Base-by-base conservation (phyloP, 2,797 vertebrate species). In the Myripristis jacobus region DNA sequence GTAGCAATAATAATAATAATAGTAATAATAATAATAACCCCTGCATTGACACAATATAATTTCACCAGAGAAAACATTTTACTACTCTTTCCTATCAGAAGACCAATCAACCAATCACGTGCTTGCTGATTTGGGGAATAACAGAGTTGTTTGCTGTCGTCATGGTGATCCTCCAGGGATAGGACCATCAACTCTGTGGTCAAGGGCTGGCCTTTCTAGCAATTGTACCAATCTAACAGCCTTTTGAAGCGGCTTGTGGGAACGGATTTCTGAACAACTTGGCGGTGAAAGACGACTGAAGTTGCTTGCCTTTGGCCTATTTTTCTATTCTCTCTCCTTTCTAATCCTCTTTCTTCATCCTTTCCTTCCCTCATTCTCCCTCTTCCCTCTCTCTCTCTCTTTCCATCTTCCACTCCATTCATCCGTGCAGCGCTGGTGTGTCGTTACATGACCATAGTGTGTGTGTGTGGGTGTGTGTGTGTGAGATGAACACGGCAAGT, bases 261-360 rank as follows among this genome's bases (percentile, higher is more conserved):
- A 63, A 66, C 66, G 36, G 15, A 41, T 70, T 75, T 71, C 25
- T 43, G 57, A 73, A 82, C 50, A 65, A 10, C 34, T 36, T 36
- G 34, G 29, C 8, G 9, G 7, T 36, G 34, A 36, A 41, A 62
- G 65, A 51, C 59, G n/a, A 43, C 34, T 53, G 44, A 72, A 79
- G 67, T 79, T 67, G 29, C 65, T 73, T 72, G 57, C 77, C 70
- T 77, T 69, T 78, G 74, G 81, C 79, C 70, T 79, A 75, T 68
- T 81, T 88, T 73, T 89, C 83, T 48, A 61, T 56, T 72, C 65
- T 69, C 44, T 61, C 61, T 70, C 34, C 69, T 64, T 77, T 83
- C 78, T 89, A 79, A 88, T 82, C 86, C 87, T 73, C 80, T 68
- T 70, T 88, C 82, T 29, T 83, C 80, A 78, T 74, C 79, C 75